Conservation (phyloP, 2,888 invertebrate genomes). For the Cyclophora albipunctata region DNA sequence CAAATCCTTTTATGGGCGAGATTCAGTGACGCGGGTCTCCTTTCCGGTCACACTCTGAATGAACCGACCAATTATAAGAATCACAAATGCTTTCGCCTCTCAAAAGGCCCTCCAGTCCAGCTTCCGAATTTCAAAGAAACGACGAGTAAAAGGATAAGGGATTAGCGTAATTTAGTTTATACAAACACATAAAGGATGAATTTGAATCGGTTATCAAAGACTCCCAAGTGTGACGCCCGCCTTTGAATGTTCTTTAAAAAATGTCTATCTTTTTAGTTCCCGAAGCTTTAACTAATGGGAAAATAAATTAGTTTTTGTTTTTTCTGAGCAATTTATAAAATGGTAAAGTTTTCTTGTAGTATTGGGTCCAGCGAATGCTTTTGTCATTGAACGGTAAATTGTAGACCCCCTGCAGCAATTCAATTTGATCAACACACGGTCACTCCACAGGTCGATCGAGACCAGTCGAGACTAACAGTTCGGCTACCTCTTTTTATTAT, state of each 20-base stretch:
- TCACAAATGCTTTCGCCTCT: slow-evolving; percentile 42
- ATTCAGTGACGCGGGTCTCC: slow-evolving; percentile 58
- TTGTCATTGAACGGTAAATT: slow-evolving; percentile 38
- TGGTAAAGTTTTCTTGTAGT: slow-evolving; percentile 36
- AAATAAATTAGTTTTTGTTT: slow-evolving; percentile 29
- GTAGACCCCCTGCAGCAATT: slow-evolving; percentile 53
- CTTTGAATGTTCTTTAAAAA: too few species aligned
- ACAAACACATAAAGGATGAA: slow-evolving; percentile 25
- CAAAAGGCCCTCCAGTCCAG: slow-evolving; percentile 47
- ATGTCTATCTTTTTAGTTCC: too few species aligned
- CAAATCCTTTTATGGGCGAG: slow-evolving; percentile 63
- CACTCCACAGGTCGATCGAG: too few species aligned
- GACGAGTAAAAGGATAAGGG: slow-evolving; percentile 40
- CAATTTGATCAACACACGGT: slow-evolving; percentile 39
- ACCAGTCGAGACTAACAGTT: too few species aligned
- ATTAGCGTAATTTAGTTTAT: slow-evolving; percentile 55
- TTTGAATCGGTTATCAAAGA: slow-evolving; percentile 21
- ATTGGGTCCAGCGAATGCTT: slow-evolving; percentile 37
- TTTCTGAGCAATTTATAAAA: slow-evolving; percentile 30
- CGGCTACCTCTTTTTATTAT: slow-evolving; percentile 5
- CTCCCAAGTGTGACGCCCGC: slow-evolving; percentile 20
- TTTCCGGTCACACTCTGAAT: slow-evolving; percentile 57
- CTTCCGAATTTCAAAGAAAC: slow-evolving; percentile 70
- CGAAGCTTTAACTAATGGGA: slow-evolving; percentile 11
- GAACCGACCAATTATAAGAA: slow-evolving; percentile 67